These are phyloP conservation scores for Antennarius striatus DNA, from an alignment of 2,113 vertebrate genomes.

Conservation along the genomic window DNA sequence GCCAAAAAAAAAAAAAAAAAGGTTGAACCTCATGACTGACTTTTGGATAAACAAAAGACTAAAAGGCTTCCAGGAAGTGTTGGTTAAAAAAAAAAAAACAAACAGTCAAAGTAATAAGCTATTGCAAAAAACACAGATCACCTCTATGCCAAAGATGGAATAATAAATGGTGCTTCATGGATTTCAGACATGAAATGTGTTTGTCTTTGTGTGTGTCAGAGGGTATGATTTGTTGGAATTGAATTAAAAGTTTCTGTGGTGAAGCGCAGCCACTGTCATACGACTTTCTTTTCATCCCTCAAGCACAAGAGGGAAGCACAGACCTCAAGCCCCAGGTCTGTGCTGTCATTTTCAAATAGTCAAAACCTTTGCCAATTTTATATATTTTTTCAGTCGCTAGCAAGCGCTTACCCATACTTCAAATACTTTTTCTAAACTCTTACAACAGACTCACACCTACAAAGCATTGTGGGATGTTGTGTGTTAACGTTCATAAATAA, in stretches of 20 bases:
- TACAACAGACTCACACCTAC: too few species aligned
- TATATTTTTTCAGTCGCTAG: too few species aligned
- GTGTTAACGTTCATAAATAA: too few species aligned
- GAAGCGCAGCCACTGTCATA: too few species aligned
- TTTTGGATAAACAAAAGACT: neutral
- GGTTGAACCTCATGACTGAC: neutral
- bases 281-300: constrained; percentile 7
- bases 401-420: too few species aligned
- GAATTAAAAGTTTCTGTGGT: constrained; percentile 15
- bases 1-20: neutral
- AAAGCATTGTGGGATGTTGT: too few species aligned
- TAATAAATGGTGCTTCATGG: constrained; percentile 14
- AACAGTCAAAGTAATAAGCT: neutral
- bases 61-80: neutral
- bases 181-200: constrained; percentile 2
- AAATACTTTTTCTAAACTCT: too few species aligned
- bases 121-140: constrained; percentile 4
- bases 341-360: constrained; percentile 27
- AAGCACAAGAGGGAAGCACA: constrained; percentile 74
- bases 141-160: constrained; percentile 34
- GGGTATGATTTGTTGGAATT: neutral
- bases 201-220: neutral
- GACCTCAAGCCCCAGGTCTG: constrained; percentile 39
- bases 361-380: constrained; percentile 13
- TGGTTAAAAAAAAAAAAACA: neutral